Conservation (phyloP, 2,888 invertebrate species). For the Meteorus colon region DNA sequence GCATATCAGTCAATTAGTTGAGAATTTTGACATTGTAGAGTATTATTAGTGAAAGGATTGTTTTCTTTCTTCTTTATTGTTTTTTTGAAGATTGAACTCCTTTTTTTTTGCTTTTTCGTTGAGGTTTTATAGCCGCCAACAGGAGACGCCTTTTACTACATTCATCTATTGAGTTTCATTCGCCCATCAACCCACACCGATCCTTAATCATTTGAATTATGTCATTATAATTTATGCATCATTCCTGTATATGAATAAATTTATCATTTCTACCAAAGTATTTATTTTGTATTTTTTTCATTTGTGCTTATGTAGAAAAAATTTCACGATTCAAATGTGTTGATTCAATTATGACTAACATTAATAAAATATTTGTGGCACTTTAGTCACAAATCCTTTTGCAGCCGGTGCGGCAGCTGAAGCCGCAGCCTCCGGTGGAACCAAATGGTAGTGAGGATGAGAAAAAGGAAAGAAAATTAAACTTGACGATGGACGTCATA, state of each 20-base stretch:
- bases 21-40: constrained; percentile 29
- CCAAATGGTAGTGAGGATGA: constrained; percentile 67
- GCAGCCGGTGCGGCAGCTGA: constrained; percentile 62
- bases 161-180: constrained; percentile 17
- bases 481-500: constrained; percentile 13
- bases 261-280: constrained; percentile 26
- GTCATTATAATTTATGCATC: constrained; percentile 30
- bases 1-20: not conserved
- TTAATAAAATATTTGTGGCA: constrained; percentile 14
- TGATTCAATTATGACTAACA: not conserved
- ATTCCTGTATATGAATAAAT: constrained; percentile 37
- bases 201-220: not conserved
- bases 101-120: constrained; percentile 7
- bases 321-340: not conserved
- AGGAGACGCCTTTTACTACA: constrained; percentile 42
- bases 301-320: constrained; percentile 11
- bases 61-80: constrained; percentile 25
- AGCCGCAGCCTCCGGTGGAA: constrained; percentile 58
- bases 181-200: not conserved
- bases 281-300: constrained; percentile 18
- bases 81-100: constrained; percentile 7
- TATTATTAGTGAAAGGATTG: constrained; percentile 11
- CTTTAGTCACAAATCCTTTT: constrained; percentile 69
- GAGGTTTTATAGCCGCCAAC: constrained; percentile 31
- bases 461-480: constrained; percentile 24